A percentile compares a stretch with the other conserved stretches of the same genome.
Conservation (phyloP, 2,888 invertebrate species). For the Drosophila buzzatii region DNA sequence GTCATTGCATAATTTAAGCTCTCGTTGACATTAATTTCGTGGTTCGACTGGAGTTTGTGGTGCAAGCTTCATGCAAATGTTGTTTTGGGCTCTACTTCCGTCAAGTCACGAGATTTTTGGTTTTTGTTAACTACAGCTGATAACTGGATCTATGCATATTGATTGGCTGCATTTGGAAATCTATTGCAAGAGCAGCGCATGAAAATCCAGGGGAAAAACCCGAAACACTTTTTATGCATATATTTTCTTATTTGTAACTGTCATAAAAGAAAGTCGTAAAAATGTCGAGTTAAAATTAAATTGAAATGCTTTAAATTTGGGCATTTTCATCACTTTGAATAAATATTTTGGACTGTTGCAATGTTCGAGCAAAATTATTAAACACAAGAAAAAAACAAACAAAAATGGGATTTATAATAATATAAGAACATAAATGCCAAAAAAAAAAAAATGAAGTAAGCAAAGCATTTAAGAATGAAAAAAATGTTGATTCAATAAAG, state of each 20-base stretch:
- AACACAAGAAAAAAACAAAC: background rate
- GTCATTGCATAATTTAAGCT: slow-evolving; percentile 53
- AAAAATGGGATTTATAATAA: background rate
- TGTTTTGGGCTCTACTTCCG: slow-evolving; percentile 29
- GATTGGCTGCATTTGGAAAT: slow-evolving; percentile 31
- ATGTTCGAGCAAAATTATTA: background rate
- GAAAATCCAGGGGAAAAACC: slow-evolving; percentile 13
- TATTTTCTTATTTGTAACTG: slow-evolving; percentile 1
- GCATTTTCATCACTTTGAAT: background rate
- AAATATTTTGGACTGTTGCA: background rate
- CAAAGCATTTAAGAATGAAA: background rate
- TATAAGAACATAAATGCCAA: background rate
- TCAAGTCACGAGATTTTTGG: slow-evolving; percentile 9
- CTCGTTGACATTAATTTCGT: slow-evolving; percentile 26
- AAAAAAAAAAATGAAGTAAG: background rate
- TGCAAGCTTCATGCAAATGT: slow-evolving; percentile 4
- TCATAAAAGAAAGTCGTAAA: slow-evolving; percentile 23
- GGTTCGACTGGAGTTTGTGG: background rate
- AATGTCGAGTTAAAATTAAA: background rate
- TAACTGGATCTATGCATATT: slow-evolving; percentile 39
- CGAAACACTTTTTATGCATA: slow-evolving; percentile 11
- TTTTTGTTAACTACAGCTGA: slow-evolving; percentile 4
- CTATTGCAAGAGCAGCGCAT: slow-evolving; percentile 16
- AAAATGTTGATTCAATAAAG: background rate
- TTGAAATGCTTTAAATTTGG: background rate